Evolutionary conservation across 1,140 invertebrate genomes (phyloP), one percentile per base, ranked within the genome.

Genomic region (Whitmania pigra): DNA sequence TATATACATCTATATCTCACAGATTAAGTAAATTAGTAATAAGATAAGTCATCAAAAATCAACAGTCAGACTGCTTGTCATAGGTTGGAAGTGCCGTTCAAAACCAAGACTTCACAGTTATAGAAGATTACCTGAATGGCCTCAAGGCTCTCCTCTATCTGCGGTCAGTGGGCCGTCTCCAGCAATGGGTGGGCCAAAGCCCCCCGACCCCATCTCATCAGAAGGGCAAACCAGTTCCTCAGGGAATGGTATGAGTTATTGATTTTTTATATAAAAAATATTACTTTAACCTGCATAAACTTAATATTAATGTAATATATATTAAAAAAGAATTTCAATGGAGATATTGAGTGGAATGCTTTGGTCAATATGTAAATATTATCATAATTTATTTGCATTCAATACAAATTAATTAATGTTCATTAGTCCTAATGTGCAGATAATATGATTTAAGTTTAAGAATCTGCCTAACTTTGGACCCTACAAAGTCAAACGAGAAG

Each of bases 31-130:
- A n/a, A 49, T 49, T 49, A 49, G 31, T 36, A 36, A 49, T 49
- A 49, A 49, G 43, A 49, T 49, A 11, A 15, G 43, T 15, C 15
- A 17, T 4, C 15, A 17, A 49, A 7, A 17, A 17, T 49, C 6
- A 13, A 49, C 13, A 13, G 43, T 49, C 11, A 49, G 31, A 36
- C 31, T 49, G 9, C 43, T 17, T 17, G 15, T 17, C 9, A 11
- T 75, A 93, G 89, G 87, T 96, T 69, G 92, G 95, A 80, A 97
- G 93, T 80, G 92, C 95, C 9, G 87, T 99, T 20, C 96, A 99
- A 80, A 99, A 99, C 84, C 96, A 99, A 85, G 94, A 97, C n/a
- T 97, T 94, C 76, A 95, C 93, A 0, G 79, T 97, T 0, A 89
- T 97, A 71, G 89, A 97, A 18, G 94, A 98, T 80, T 98, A 97